Evolutionary conservation across 1,140 invertebrate genomes (phyloP), one percentile per base, ranked within the genome.

Genomic region (Chironomus striatipennis): DNA sequence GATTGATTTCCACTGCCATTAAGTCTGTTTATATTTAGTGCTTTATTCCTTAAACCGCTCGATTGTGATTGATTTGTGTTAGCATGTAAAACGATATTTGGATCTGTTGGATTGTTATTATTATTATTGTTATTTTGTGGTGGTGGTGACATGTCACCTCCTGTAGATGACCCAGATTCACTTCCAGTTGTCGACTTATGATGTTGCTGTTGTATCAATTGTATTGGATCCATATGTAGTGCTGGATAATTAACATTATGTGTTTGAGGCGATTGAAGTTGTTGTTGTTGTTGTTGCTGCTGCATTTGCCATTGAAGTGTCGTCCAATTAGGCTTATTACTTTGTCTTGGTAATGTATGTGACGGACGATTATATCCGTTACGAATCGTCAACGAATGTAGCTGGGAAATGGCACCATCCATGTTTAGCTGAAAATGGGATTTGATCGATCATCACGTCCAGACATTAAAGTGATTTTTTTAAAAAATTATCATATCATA

Each of bases 261-360:
- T 77, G 79, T 74, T 84, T 81, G 74, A 83, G 74, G 10, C n/a
- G 42, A 15, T 80, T 79, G 57, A 79, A 79, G 67, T 81, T 80
- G 57, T 76, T 79, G 77, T 80, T 83, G 81, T 84, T 84, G 75
- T 79, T 82, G 77, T 79, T 82, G 76, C 82, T 78, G 75, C 74
- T 80, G 75, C 18, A 81, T 80, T 18, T 75, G 75, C 34, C 76
- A 75, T 21, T 78, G 77, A n/a, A 76, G 57, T 3, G 7, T 74
- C 73, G 73, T 79, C 78, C 3, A 79, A 75, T 77, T 79, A 81
- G 15, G 78, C 5, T 34, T 34, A 57, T 21, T 3, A 64, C 18
- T 18, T 79, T 75, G 70, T 42, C 80, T 77, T 57, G 79, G 18
- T n/a, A 70, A 73, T 57, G 76, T 79, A 76, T 81, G 77, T 20